A percentile compares a stretch with the other conserved stretches of the same genome.
Evolutionary conservation across 2,113 vertebrate species (phyloP).

Genomic region (Cercocebus atys): DNA sequence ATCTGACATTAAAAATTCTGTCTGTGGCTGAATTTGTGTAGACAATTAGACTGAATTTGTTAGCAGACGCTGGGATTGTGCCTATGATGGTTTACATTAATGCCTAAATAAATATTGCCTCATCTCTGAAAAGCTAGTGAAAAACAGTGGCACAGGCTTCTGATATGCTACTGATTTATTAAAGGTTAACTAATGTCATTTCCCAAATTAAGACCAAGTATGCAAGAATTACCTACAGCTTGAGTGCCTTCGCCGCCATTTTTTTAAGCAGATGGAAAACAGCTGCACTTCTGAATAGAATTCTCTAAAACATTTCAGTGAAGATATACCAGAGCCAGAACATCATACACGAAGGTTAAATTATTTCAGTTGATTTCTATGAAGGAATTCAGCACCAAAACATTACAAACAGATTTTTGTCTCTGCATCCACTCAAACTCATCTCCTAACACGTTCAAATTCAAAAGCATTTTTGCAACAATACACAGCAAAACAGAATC

Average conservation of each 20-base stretch:
- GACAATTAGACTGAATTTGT: not conserved
- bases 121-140: not conserved
- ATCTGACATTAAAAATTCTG: not conserved
- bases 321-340: not conserved
- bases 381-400: not conserved
- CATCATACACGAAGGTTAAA: not conserved
- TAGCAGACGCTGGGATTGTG: not conserved
- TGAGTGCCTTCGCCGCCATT: not conserved
- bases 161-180: not conserved
- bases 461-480: not conserved
- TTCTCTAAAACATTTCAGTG: not conserved
- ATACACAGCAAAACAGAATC: not conserved
- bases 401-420: not conserved
- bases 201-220: constrained; percentile 45
- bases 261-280: not conserved
- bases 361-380: not conserved
- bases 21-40: not conserved
- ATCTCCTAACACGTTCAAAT: not conserved
- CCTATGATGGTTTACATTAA: not conserved
- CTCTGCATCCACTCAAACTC: not conserved
- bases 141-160: not conserved
- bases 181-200: not conserved
- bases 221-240: not conserved
- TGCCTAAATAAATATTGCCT: not conserved
- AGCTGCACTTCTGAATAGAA: not conserved